Evolutionary conservation across 2,113 vertebrate species (phyloP), one percentile per base, ranked within the genome.

Genomic region (Scalopus aquaticus): DNA sequence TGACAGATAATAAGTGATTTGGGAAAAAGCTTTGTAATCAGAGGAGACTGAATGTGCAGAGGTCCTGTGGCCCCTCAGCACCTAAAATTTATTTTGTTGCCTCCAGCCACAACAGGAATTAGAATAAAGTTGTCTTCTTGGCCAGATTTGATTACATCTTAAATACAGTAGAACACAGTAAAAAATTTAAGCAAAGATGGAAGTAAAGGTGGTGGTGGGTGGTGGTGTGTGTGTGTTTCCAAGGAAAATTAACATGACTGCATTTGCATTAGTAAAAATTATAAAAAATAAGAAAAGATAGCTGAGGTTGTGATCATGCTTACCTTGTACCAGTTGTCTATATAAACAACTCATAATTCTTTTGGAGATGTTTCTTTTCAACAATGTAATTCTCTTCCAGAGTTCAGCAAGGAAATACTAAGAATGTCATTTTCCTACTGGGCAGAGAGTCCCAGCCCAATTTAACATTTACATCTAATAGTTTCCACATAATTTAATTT

Each of bases 401-500:
- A 64, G 16, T 94, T 88, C 70, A 94, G 81, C 62, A 94, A 96
- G 84, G 93, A 97, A 97, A 95, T 93, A 95, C 91, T 94, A 97
- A 94, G 78, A 96, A 97, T 94, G 90, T 78, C 32, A 65, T 92
- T 83, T 81, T 96, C 96, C 95, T 78, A 7, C 72, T 76, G 88
- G 54, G 51, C 93, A 58, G 88, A 95, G 62, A 95, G 86, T 83
- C 94, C 69, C 56, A 92, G 93, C 86, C 83, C 86, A 92, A 95
- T 94, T 97, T 76, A 44, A 78, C 60, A 97, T 93, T 70, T 72
- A 92, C 74, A 95, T 51, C 72, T 64, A 93, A 72, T 44, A 87
- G 22, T 91, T 96, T 80, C 76, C 37, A 13, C 60, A 58, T 56
- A 80, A 91, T 87, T 85, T 83, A 86, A 84, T 84, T 64, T 44